Percentiles rank a stretch among this genome's conserved stretches.
Evolutionary conservation across 2,888 invertebrate genomes (phyloP).

Genomic region (Vesta saturnalis): DNA sequence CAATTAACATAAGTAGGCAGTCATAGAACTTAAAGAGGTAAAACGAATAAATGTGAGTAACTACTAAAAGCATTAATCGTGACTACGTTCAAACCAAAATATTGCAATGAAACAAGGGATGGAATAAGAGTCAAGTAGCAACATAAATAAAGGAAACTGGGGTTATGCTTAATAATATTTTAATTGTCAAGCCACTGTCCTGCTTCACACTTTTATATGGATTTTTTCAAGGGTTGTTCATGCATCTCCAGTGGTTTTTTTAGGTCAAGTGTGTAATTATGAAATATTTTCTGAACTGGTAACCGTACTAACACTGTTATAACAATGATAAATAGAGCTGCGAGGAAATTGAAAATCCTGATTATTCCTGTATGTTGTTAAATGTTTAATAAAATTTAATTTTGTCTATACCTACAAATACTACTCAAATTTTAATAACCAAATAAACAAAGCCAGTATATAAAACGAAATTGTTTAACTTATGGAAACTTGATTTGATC

Average conservation of each 20-base stretch:
- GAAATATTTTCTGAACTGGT: slow-evolving; percentile 7
- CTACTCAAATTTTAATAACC: too few species aligned
- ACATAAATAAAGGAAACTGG: too few species aligned
- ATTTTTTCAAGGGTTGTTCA: slow-evolving; percentile 9
- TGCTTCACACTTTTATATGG: slow-evolving; percentile 5
- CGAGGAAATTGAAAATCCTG: not conserved
- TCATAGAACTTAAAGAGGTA: too few species aligned
- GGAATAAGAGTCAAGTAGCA: too few species aligned
- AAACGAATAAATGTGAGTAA: too few species aligned
- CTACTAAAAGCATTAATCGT: too few species aligned
- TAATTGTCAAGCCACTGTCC: not conserved
- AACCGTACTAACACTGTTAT: not conserved
- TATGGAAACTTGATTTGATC: too few species aligned
- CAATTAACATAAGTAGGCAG: too few species aligned
- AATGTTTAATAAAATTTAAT: not conserved
- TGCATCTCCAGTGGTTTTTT: slow-evolving; percentile 4
- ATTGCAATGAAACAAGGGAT: too few species aligned
- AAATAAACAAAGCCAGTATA: too few species aligned
- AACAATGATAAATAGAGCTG: slow-evolving; percentile 6
- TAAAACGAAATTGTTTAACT: too few species aligned
- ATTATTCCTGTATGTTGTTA: not conserved
- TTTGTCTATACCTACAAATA: not conserved
- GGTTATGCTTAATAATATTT: not conserved
- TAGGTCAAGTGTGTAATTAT: slow-evolving; percentile 15
- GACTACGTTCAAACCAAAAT: too few species aligned